Conservation (phyloP, 2,113 vertebrate species). For the Talpa occidentalis region DNA sequence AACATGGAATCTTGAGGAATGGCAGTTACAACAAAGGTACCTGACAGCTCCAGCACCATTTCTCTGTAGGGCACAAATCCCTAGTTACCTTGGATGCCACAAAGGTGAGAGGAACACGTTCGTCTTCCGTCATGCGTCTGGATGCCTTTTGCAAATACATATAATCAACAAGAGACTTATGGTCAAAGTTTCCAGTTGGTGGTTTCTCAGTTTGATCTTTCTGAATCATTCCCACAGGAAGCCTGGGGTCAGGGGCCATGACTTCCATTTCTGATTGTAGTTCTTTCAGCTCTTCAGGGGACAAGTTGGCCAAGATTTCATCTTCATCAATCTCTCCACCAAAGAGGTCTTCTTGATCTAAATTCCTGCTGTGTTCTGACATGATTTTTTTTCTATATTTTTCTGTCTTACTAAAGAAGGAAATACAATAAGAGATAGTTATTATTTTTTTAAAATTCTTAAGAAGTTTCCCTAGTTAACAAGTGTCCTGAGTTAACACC, state of each 20-base stretch:
- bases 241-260: constrained; percentile 94
- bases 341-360: constrained; percentile 80
- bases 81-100: constrained; percentile 90
- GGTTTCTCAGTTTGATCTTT: constrained; percentile 95
- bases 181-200: constrained; percentile 94
- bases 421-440: constrained; percentile 46
- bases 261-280: constrained; percentile 97
- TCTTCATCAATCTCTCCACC: constrained; percentile 93
- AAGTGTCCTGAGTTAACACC: neutral
- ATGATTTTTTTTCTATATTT: constrained; percentile 67
- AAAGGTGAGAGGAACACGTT: constrained; percentile 92
- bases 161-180: constrained; percentile 95
- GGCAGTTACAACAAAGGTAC: neutral
- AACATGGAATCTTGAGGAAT: neutral
- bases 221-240: constrained; percentile 96
- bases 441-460: neutral
- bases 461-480: neutral
- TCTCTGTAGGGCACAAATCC: constrained; percentile 29
- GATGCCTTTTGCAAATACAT: constrained; percentile 97
- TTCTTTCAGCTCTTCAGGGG: constrained; percentile 94
- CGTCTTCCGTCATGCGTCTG: constrained; percentile 94
- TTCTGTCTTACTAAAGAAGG: constrained; percentile 48
- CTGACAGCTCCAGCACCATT: neutral
- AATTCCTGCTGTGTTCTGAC: constrained; percentile 84
- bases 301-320: constrained; percentile 95